Base-by-base conservation (phyloP, 2,797 vertebrate species). In the Chiroxiphia lanceolata region DNA sequence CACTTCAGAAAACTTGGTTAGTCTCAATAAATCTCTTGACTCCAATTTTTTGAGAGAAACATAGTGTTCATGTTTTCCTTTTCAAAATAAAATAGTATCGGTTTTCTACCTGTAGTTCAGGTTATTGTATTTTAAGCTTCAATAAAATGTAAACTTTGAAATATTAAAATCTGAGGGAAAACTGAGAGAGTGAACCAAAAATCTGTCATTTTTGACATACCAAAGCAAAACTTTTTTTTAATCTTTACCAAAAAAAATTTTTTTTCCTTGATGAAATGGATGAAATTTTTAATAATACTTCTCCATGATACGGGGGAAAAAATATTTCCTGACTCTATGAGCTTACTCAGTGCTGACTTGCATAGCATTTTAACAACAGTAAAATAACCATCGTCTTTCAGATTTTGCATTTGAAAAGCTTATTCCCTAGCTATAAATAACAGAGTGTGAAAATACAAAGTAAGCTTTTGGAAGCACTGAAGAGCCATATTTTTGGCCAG, bases 391-490 rank as follows among this genome's bases (percentile, higher is more conserved):
- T 87, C 22, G 33, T 92, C 70, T 65, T 92, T 92, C 77, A 75
- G 77, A 79, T 91, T 93, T 91, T 94, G 80, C 76, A 79, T 93
- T 93, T 91, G 72, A 56, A 91, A 94, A 80, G 83, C 83, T 90
- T 92, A 67, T 88, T 94, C 56, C 85, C 60, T 22, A 60, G 59
- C 83, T 88, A 82, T 91, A 93, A 94, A 90, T 96, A 94, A 40
- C 60, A 42, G 34, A 61, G 14, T 68, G 54, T 86, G 57, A 82
- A 91, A 85, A 85, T 74, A 81, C 5, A 44, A 69, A 78, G 50
- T 3, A 16, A 89, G 71, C 40, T 90, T 87, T 81, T 86, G 94
- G 70, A 95, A 96, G 71, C 68, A 60, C n/a, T 60, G 60, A 45
- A 93, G 70, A 93, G 45, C 44, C 42, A 1, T 92, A 71, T 90